These are phyloP conservation scores for Phrixothrix hirtus DNA, from an alignment of 2,888 invertebrate species.

Conservation along the genomic window DNA sequence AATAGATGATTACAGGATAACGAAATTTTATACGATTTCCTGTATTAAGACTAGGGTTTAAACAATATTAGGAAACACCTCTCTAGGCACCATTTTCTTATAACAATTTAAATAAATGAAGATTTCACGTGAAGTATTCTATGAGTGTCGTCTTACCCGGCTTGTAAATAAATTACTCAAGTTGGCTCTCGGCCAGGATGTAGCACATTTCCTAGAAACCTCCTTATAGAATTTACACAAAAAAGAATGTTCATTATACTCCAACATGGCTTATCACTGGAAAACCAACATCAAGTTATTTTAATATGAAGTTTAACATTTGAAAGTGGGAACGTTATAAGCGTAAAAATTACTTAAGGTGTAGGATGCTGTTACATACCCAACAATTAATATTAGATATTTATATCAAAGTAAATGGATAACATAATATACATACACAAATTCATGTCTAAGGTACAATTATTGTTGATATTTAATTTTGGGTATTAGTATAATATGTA, in stretches of 20 bases:
- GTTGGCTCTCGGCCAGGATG: conserved; percentile 44
- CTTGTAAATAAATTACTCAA: conserved; percentile 45
- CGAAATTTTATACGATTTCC: too few species aligned
- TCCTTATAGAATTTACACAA: conserved; percentile 30
- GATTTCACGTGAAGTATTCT: conserved; percentile 40
- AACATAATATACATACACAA: too few species aligned
- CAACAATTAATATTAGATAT: too few species aligned
- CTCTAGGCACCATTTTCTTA: too few species aligned
- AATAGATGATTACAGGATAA: too few species aligned
- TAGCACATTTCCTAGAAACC: conserved; percentile 43
- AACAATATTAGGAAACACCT: too few species aligned
- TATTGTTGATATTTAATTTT: too few species aligned
- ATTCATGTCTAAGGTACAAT: too few species aligned
- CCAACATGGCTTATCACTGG: conserved; percentile 21
- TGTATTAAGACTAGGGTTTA: too few species aligned
- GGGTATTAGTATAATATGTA: too few species aligned
- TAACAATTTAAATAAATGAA: conserved; percentile 43
- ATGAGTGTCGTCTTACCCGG: conserved; percentile 36
- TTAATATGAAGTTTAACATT: conserved; percentile 5
- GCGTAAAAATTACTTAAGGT: neutral
- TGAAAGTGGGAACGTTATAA: neutral
- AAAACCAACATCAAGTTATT: conserved; percentile 23
- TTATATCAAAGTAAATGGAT: too few species aligned
- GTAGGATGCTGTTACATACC: too few species aligned
- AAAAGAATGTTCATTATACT: conserved; percentile 26